Evolutionary conservation across 1,140 invertebrate genomes (phyloP).

Genomic region (Metaphire vulgaris): DNA sequence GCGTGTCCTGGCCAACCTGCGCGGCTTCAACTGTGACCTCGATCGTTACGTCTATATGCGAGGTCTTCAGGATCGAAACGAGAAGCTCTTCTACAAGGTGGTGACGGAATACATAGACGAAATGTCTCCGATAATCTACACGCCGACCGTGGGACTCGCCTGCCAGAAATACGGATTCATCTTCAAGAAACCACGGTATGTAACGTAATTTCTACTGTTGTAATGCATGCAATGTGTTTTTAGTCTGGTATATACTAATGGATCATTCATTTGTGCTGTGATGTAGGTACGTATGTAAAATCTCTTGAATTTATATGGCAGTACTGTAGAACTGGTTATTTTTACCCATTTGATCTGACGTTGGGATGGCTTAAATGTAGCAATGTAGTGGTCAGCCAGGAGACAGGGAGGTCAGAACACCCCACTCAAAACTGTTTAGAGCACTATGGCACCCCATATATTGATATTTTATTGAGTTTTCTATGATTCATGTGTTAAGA

Average conservation of each 20-base stretch:
- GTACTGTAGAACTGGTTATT: too few species aligned
- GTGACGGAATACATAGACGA: conserved; percentile 64
- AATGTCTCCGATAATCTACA: conserved; percentile 92
- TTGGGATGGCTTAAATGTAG: too few species aligned
- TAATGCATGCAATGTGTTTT: conserved; percentile 2
- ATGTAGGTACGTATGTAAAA: too few species aligned
- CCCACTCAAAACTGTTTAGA: too few species aligned
- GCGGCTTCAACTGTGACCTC: conserved; percentile 75
- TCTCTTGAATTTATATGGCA: too few species aligned
- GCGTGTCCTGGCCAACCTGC: conserved; percentile 75
- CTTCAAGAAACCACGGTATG: conserved; percentile 71
- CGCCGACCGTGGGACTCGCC: conserved; percentile 86
- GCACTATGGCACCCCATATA: too few species aligned
- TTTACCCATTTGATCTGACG: too few species aligned
- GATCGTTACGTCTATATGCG: conserved; percentile 68
- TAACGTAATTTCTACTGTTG: conserved; percentile 24
- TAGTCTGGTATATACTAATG: conserved; percentile 2
- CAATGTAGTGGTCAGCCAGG: too few species aligned
- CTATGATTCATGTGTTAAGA: too few species aligned
- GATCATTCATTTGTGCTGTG: too few species aligned
- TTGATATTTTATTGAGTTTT: too few species aligned
- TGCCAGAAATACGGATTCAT: conserved; percentile 92
- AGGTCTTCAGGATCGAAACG: conserved; percentile 26
- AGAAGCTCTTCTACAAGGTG: conserved; percentile 45
- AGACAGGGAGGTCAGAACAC: too few species aligned